Evolutionary conservation across 2,888 invertebrate species (phyloP), one percentile per base, ranked within the genome.

Genomic region (Erpobdella octoculata): DNA sequence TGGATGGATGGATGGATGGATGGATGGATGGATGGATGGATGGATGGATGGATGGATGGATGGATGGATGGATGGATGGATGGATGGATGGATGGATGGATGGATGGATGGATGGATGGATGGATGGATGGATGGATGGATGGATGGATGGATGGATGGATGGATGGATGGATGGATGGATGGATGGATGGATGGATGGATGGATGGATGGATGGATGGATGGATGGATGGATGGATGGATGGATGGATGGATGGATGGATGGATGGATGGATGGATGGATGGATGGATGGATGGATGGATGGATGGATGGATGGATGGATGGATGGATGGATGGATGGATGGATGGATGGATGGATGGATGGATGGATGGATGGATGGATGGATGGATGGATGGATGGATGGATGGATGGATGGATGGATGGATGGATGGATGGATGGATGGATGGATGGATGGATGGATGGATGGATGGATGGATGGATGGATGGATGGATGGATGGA

Each of bases 1-100:
- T 58, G 58, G 58, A 58, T 58, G 58, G 58, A 58, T 58, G 58
- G 58, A 58, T 58, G 58, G 58, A 58, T 58, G 58, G 58, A 58
- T 58, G 58, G 58, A 58, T 58, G 58, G 58, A 58, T 58, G 58
- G n/a, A 58, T 58, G 58, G 58, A 58, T 58, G 58, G 58, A 58
- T 58, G 58, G 58, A 58, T 58, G 58, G 58, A 58, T 58, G 58
- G 58, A 58, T 58, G 58, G 58, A 58, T 58, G 18, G 58, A 58
- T 58, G 58, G 58, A 58, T 58, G 58, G 58, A 58, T 58, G 58
- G 58, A 58, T 58, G 58, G 58, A 58, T 58, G 58, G 58, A 58
- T 58, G 58, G 58, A 58, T 58, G 58, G 58, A 58, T 58, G 58
- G 58, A 58, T 58, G 58, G 58, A 58, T 58, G 58, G 58, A 58